These are phyloP conservation scores for Forbesichthys papilliferus DNA, from an alignment of 2,113 vertebrate species.

Conservation along the genomic window DNA sequence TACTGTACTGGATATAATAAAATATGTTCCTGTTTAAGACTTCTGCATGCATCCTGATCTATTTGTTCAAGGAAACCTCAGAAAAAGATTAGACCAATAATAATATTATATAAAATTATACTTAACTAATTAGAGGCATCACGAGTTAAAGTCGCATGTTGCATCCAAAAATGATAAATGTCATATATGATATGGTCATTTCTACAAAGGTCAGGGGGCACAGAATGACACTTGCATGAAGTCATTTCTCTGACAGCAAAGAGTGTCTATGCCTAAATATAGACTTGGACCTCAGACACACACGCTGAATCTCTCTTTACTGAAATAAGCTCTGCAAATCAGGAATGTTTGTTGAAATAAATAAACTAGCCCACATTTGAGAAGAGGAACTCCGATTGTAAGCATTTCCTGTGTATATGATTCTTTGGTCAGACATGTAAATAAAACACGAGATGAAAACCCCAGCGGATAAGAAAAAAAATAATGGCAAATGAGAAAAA, in stretches of 20 bases:
- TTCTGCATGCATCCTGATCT: too few species aligned
- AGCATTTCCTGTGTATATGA: conserved; percentile 81
- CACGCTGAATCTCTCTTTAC: conserved; percentile 60
- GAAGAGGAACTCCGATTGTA: conserved; percentile 78
- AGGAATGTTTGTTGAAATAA: conserved; percentile 97
- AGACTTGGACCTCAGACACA: conserved; percentile 70
- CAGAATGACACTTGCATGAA: conserved; percentile 50
- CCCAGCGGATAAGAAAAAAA: conserved; percentile 30
- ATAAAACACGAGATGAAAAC: conserved; percentile 71
- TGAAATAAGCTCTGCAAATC: conserved; percentile 84
- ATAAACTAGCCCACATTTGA: conserved; percentile 94
- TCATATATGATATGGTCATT: neutral
- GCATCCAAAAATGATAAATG: too few species aligned
- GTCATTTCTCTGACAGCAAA: conserved; percentile 55
- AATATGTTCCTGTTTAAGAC: too few species aligned
- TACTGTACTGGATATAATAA: too few species aligned
- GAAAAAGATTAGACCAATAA: too few species aligned
- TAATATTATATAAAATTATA: too few species aligned
- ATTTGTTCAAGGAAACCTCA: too few species aligned
- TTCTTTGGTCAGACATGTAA: conserved; percentile 75
- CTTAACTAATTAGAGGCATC: too few species aligned
- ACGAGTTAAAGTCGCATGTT: too few species aligned
- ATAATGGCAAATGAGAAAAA: neutral
- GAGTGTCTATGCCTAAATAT: conserved; percentile 85
- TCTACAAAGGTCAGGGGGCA: neutral